Evolutionary conservation across 2,888 invertebrate genomes (phyloP), one percentile per base, ranked within the genome.

Genomic region (Rotaria magnacalcarata): DNA sequence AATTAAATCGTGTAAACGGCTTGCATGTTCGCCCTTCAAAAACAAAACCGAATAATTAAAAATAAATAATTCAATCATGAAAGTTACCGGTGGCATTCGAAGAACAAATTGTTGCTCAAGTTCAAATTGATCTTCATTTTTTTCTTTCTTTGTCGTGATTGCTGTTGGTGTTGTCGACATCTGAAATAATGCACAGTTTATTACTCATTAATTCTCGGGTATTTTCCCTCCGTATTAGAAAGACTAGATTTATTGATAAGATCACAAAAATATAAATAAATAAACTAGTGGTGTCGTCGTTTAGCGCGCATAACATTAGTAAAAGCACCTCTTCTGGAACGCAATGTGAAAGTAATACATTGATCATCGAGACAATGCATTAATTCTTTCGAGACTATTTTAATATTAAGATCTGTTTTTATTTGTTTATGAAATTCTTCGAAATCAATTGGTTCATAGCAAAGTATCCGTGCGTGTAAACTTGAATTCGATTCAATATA

Each of bases 81-180:
- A 67, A 67, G 34, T 27, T 60, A 85, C 52, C 8, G 84, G 74
- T 16, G 86, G 86, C 86, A 86, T 74, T 34, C 86, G 86, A 54
- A 86, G 86, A 52, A 86, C 24, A 56, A 86, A 85, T 58, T 86
- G 84, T 58, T 85, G 84, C 54, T 86, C 86, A n/a, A 86, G 56
- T 50, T 86, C 86, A 24, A 86, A 56, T 24, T 60, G 67, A 34
- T 86, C 80, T 84, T 52, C 11, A 54, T 80, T 47, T 43, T 67
- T 67, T 19, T 67, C 67, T 41, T 67, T 67, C 19, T 67, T 67
- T 19, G 34, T 41, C 8, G 67, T 34, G 11, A 8, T 56, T 41
- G 34, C 19, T 7, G 67, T 67, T 34, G 34, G 34, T 16, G 34
- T 19, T 14, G 34, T 67, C 5, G 67, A 67, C 67, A 67, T 67